Conservation (phyloP, 1,140 invertebrate species). For the Venturia canescens region DNA sequence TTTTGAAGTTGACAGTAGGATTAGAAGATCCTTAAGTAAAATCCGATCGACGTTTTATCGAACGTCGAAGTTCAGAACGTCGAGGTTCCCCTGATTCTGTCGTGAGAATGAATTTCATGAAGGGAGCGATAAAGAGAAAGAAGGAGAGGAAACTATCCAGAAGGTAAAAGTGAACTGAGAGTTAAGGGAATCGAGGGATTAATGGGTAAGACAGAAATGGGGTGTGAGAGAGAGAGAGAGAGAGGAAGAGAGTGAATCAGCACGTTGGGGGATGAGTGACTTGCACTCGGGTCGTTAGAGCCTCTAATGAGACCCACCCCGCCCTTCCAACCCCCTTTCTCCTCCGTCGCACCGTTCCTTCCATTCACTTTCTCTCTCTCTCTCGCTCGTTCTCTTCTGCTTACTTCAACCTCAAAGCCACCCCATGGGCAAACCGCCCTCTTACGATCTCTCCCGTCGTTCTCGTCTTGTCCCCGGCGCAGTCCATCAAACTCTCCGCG, state of each 20-base stretch:
- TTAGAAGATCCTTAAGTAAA: neutral
- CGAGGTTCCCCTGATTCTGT: conserved; percentile 5
- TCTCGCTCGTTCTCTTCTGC: conserved; percentile 22
- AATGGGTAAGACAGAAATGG: conserved; percentile 28
- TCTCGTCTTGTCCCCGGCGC: neutral
- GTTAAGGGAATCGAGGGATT: conserved; percentile 39
- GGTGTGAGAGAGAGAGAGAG: conserved; percentile 37
- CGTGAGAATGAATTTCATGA: conserved; percentile 37
- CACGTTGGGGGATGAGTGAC: conserved; percentile 56
- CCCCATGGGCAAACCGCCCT: conserved; percentile 37
- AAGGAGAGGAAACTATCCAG: conserved; percentile 7
- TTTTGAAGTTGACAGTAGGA: neutral
- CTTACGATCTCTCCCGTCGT: neutral
- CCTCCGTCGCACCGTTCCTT: conserved; percentile 12
- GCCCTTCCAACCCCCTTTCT: conserved; percentile 16
- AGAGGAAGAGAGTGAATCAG: conserved; percentile 51
- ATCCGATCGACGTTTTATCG: conserved; percentile 16
- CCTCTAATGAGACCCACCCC: conserved; percentile 68
- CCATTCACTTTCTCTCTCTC: conserved; percentile 26
- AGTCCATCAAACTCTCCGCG: neutral
- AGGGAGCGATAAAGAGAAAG: neutral
- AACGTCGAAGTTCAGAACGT: conserved; percentile 14
- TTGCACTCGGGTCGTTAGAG: conserved; percentile 71
- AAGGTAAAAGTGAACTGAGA: conserved; percentile 32
- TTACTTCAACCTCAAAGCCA: conserved; percentile 44